Evolutionary conservation across 2,797 vertebrate species (phyloP), one percentile per base, ranked within the genome.

Genomic region (Loriculus beryllinus): DNA sequence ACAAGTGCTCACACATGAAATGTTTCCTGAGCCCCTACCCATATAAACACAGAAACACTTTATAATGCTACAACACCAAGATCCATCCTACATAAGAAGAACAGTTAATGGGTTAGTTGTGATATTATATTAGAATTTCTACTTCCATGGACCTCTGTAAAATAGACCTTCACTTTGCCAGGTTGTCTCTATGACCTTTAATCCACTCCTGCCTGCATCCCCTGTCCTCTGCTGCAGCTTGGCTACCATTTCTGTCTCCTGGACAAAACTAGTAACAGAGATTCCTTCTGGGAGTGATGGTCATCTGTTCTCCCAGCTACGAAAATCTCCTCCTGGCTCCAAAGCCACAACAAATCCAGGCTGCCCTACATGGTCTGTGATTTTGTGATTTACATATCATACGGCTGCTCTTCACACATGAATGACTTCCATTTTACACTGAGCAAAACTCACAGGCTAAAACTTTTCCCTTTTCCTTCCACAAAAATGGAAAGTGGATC

Each of bases 361-460:
- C 42, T 89, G 64, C 31, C 45, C 64, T 84, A 68, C 60, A 65
- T 8, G 86, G 64, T 62, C 63, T 57, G 13, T 84, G 75, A 83
- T 83, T 95, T 90, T 82, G 47, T 78, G 85, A 93, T 93, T 94
- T 94, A 82, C 52, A 78, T 85, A 67, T 64, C 28, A 13, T 57
- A 39, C 12, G 62, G 75, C 68, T 86, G 69, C 57, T 92, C 68
- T 90, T 94, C 76, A 89, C 60, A 47, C 88, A 85, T 1, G 15
- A 48, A n/a, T 80, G 42, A 47, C 51, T 90, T 92, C 45, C 43
- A 43, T 77, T 84, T 93, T 63, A 70, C 26, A 60, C 70, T 91
- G 68, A 89, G 64, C 49, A 88, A 71, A 92, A 93, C 54, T 71
- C 56, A 35, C 2, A 68, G 64, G 37, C 45, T 90, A 60, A 92